phyloP scores from a whole-genome alignment of 2,113 vertebrate genomes.

The Oryzias curvinotus region DNA sequence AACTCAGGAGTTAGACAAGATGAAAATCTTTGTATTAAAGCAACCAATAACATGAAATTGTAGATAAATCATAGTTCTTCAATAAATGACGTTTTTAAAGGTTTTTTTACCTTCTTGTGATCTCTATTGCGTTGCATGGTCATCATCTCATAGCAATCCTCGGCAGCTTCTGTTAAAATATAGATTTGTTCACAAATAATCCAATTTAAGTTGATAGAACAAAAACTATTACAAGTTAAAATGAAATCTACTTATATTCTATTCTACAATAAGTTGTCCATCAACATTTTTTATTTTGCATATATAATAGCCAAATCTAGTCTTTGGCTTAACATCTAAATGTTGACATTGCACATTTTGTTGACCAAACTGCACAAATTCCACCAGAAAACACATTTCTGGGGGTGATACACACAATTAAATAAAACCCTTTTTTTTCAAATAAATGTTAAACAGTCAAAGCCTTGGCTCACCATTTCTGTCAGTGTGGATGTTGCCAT shows the following conservation, averaged over 20 bases:
- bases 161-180: slow-evolving; percentile 24
- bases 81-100: background rate
- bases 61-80: background rate
- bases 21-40: background rate
- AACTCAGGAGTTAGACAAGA: background rate
- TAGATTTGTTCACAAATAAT: background rate
- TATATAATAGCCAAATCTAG: no score
- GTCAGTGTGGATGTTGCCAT: slow-evolving; percentile 73
- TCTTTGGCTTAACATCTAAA: no score
- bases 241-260: no score
- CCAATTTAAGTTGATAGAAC: background rate
- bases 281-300: no score
- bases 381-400: no score
- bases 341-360: no score
- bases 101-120: slow-evolving; percentile 49
- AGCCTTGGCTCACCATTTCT: slow-evolving; percentile 42
- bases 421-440: background rate
- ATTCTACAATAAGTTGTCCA: no score
- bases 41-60: background rate
- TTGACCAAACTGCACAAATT: no score
- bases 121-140: slow-evolving; percentile 25
- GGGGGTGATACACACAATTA: no score
- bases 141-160: slow-evolving; percentile 69
- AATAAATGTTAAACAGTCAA: background rate
- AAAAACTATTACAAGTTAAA: no score